Evolutionary conservation across 2,888 invertebrate genomes (phyloP).

Genomic region (Quadroppia sp.): DNA sequence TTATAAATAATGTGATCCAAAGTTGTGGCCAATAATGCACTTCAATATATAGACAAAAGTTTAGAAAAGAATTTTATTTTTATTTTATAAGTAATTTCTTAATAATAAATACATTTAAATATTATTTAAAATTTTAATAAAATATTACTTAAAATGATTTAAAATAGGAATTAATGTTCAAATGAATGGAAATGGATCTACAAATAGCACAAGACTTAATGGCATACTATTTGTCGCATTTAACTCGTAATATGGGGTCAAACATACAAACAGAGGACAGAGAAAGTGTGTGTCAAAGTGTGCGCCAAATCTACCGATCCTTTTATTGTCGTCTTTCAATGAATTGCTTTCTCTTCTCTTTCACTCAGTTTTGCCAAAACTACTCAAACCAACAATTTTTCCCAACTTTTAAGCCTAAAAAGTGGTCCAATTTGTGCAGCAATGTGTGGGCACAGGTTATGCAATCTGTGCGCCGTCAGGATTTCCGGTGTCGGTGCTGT

Average conservation of each 20-base stretch:
- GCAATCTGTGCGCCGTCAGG: slow-evolving; percentile 16
- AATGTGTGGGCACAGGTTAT: slow-evolving; percentile 26
- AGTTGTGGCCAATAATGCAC: too few species aligned
- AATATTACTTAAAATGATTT: too few species aligned
- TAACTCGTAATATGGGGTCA: background rate
- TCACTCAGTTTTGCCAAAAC: background rate
- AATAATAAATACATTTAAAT: too few species aligned
- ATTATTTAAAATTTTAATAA: too few species aligned
- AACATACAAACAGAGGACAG: background rate
- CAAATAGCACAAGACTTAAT: too few species aligned
- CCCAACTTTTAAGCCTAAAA: slow-evolving; percentile 17
- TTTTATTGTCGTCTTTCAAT: background rate
- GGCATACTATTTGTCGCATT: background rate
- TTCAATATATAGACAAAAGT: too few species aligned
- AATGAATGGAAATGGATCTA: too few species aligned
- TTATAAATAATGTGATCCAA: too few species aligned
- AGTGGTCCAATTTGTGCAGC: slow-evolving; percentile 15
- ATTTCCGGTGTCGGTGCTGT: slow-evolving; percentile 13
- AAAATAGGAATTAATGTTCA: too few species aligned
- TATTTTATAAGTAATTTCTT: too few species aligned
- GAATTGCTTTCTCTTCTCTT: background rate
- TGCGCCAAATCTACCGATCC: background rate
- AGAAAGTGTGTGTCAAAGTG: background rate
- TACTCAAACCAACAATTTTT: slow-evolving; percentile 2
- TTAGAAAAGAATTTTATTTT: too few species aligned